Evolutionary conservation across 1,140 invertebrate genomes (phyloP).

Genomic region (Bathynomus jamesi): DNA sequence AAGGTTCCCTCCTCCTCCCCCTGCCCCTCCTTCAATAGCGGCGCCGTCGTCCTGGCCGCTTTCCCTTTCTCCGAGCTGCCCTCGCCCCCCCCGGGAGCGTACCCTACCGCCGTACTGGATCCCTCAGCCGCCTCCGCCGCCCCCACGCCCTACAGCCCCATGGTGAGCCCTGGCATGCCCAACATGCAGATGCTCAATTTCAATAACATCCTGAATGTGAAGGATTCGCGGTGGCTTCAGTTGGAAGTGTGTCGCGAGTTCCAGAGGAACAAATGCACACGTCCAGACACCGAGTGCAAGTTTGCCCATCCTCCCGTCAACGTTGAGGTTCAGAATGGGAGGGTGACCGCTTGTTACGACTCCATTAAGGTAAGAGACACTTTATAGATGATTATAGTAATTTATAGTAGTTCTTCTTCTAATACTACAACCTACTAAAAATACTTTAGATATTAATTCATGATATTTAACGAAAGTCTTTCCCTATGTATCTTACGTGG

Average conservation of each 20-base stretch:
- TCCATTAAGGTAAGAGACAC: slow-evolving; percentile 90
- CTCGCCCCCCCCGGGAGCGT: neutral
- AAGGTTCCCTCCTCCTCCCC: neutral
- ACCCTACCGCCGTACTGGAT: slow-evolving; percentile 7
- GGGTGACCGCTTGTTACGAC: slow-evolving; percentile 99
- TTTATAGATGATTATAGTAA: too few species aligned
- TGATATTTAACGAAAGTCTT: too few species aligned
- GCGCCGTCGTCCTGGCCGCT: neutral
- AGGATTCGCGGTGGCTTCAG: slow-evolving; percentile 99
- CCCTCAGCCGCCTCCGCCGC: slow-evolving; percentile 28
- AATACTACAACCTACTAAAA: too few species aligned
- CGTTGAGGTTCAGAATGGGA: slow-evolving; percentile 98
- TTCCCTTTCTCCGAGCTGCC: neutral
- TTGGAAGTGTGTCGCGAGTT: slow-evolving; percentile 99
- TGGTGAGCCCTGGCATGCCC: slow-evolving; percentile 53
- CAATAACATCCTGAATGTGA: slow-evolving; percentile 92
- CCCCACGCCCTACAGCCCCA: slow-evolving; percentile 30
- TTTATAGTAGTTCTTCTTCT: too few species aligned
- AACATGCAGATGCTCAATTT: slow-evolving; percentile 78
- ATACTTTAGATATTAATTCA: too few species aligned
- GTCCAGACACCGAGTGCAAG: slow-evolving; percentile 98
- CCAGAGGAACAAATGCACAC: slow-evolving; percentile 97
- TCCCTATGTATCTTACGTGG: too few species aligned
- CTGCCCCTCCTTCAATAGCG: neutral
- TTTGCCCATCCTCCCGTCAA: slow-evolving; percentile 98